Evolutionary conservation across 2,888 invertebrate species (phyloP).

Genomic region (Hemaris fuciformis): DNA sequence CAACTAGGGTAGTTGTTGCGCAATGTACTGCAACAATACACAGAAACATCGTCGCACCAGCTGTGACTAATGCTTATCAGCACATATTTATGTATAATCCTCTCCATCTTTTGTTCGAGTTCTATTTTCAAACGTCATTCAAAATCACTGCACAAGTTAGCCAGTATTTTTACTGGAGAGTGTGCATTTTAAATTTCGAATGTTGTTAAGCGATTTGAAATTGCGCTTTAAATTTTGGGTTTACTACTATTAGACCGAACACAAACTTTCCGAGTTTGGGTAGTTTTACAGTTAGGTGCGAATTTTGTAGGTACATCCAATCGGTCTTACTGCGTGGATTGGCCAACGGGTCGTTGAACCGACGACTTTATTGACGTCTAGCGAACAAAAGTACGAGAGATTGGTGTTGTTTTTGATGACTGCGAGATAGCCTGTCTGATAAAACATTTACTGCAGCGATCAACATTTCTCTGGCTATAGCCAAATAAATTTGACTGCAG

Average conservation of each 20-base stretch:
- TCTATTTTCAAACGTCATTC: not conserved
- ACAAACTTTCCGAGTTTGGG: not conserved
- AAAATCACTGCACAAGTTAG: not conserved
- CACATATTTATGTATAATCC: not conserved
- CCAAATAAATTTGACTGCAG: not conserved
- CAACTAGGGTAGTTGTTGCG: constrained; percentile 62
- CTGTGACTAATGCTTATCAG: constrained; percentile 2
- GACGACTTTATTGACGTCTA: constrained; percentile 5
- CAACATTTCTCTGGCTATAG: no score
- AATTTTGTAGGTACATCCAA: constrained; percentile 2
- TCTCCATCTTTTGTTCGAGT: not conserved
- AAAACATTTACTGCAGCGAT: not conserved
- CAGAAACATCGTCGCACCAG: not conserved
- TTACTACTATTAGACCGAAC: not conserved
- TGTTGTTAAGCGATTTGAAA: not conserved
- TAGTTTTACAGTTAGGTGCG: constrained; percentile 4
- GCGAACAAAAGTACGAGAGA: constrained; percentile 5
- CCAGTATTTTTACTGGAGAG: no score
- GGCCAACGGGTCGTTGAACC: constrained; percentile 10
- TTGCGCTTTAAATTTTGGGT: not conserved
- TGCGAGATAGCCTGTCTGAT: not conserved
- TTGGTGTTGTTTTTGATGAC: not conserved
- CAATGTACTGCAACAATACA: constrained; percentile 48
- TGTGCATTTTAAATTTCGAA: no score
- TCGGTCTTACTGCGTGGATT: constrained; percentile 8